phyloP scores from a whole-genome alignment of 2,113 vertebrate genomes.

The Theropithecus gelada region DNA sequence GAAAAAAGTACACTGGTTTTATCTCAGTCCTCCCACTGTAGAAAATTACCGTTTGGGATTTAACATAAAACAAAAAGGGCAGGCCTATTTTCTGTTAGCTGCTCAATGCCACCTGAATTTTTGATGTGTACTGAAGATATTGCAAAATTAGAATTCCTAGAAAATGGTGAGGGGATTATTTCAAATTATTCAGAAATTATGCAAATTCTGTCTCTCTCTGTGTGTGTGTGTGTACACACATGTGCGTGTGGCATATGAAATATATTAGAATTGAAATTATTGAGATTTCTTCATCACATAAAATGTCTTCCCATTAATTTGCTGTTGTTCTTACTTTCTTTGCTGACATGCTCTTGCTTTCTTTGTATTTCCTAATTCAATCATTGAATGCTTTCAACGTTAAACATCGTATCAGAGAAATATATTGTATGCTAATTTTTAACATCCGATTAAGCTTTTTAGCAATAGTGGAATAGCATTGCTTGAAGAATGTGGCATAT shows the following conservation, averaged over 20 bases:
- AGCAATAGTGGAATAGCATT: neutral
- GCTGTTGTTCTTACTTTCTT: neutral
- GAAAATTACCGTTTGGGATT: neutral
- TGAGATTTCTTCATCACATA: neutral
- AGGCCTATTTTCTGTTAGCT: neutral
- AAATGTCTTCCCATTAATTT: neutral
- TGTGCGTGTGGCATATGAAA: neutral
- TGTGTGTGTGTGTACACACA: neutral
- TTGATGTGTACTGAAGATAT: neutral
- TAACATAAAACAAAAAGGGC: neutral
- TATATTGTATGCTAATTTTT: neutral
- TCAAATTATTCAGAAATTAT: neutral
- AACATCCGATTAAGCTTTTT: neutral
- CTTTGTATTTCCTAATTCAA: neutral
- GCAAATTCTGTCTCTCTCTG: neutral
- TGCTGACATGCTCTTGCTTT: neutral
- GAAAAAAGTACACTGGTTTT: neutral
- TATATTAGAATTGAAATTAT: neutral
- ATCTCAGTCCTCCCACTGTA: neutral
- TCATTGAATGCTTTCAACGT: neutral
- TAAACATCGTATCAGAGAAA: neutral
- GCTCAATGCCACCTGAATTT: neutral
- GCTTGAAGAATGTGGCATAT: slow-evolving; percentile 62
- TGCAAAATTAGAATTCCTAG: neutral
- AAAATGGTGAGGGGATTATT: neutral